Base-by-base conservation (phyloP, 1,140 invertebrate species). In the Drosophila bifasciata region DNA sequence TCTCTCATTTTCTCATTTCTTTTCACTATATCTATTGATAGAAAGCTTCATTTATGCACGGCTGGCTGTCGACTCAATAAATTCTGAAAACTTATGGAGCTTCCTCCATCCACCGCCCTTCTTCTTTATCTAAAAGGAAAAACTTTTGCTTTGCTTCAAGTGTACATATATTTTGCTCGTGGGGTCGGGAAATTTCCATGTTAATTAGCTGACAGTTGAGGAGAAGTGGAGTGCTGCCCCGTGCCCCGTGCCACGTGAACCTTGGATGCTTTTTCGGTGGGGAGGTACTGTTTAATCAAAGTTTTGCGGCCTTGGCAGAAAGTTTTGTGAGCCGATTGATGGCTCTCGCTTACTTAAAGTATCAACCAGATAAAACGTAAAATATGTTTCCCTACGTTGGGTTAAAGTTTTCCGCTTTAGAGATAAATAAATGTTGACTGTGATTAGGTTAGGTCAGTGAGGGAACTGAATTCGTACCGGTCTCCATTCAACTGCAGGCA, bases 1-100 rank as follows among this genome's bases (percentile, higher is more conserved):
- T 45, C 48, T 51, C 49, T 17, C 28, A 32, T 15, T 17, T 11
- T 48, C 45, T 48, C 45, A 9, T 13, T 13, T 25, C 19, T 25
- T 48, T 15, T 2, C 6, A 6, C n/a, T 62, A 28, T 71, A 59
- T 72, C 69, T 49, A 70, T 62, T 69, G 49, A 53, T 72, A 62
- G 55, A 61, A 71, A 50, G 70, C 70, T 62, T 62, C 64, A 62
- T 62, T 68, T 68, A 67, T 67, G 64, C 64, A 67, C 58, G 58
- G n/a, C 45, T 49, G 32, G 46, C 57, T 28, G 46, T 49, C 40
- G 46, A 56, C 49, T 74, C 72, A 43, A 74, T 75, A 75, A 75
- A 75, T 74, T 75, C 52, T 48, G 11, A 21, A 75, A 75, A 73
- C 71, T 74, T 75, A 75, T 75, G 53, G 60, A 60, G 23, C 46